Conservation (phyloP, 2,888 invertebrate genomes). For the Xylocampa areola region DNA sequence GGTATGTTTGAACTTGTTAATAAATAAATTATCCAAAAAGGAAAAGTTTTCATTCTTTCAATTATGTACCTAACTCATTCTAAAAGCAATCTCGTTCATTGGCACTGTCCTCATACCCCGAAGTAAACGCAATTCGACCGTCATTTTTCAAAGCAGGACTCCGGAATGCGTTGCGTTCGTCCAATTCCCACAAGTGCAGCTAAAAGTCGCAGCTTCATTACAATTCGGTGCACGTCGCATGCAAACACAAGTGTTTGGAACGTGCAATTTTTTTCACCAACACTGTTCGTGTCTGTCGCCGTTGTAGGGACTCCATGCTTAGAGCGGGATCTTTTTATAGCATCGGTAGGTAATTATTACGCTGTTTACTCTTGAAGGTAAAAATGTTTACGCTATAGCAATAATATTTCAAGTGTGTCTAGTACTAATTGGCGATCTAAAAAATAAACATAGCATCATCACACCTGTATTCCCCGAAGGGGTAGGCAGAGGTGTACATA, state of each 20-base stretch:
- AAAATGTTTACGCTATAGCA: too few species aligned
- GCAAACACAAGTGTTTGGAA: constrained; percentile 67
- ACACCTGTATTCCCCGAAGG: too few species aligned
- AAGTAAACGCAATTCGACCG: constrained; percentile 14
- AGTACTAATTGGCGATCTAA: too few species aligned
- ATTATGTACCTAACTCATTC: constrained; percentile 5
- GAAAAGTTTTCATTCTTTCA: not conserved
- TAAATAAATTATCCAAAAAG: not conserved
- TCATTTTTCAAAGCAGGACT: constrained; percentile 22
- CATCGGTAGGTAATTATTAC: too few species aligned
- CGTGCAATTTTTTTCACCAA: constrained; percentile 62
- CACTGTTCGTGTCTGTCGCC: constrained; percentile 57
- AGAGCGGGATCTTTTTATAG: not conserved
- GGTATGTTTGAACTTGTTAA: too few species aligned
- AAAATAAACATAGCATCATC: too few species aligned
- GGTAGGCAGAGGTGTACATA: too few species aligned
- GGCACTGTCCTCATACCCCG: constrained; percentile 8
- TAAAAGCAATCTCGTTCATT: constrained; percentile 12
- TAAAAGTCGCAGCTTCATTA: constrained; percentile 60
- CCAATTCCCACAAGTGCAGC: constrained; percentile 65
- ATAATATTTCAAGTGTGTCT: too few species aligned
- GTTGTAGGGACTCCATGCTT: constrained; percentile 24
- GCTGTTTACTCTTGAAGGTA: too few species aligned
- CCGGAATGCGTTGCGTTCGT: constrained; percentile 45
- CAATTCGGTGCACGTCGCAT: constrained; percentile 68